phyloP scores from a whole-genome alignment of 2,888 invertebrate species.

The Tenthredo distinguenda region DNA sequence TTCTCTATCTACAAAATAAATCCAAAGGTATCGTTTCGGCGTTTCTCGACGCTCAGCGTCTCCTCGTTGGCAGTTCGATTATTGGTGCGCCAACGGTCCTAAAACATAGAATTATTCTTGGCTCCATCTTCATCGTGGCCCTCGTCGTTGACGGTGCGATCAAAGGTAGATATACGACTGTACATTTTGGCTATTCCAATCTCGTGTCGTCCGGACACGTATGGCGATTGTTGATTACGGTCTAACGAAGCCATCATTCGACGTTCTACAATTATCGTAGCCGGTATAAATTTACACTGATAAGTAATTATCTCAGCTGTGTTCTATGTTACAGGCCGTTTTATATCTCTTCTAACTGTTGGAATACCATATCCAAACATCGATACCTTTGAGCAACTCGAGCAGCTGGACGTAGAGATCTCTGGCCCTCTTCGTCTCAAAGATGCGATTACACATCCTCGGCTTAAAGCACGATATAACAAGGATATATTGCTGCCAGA shows the following conservation, averaged over 20 bases:
- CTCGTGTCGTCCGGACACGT: background rate
- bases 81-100: background rate
- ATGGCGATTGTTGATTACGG: background rate
- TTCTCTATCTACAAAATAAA: background rate
- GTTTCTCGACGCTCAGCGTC: background rate
- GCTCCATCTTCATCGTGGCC: background rate
- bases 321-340: background rate
- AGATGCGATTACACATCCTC: background rate
- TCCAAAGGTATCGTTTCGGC: background rate
- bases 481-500: background rate
- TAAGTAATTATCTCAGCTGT: background rate
- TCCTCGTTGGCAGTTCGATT: constrained; percentile 1
- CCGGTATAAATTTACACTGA: background rate
- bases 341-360: background rate
- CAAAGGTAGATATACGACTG: background rate
- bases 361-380: background rate
- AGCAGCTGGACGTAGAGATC: background rate
- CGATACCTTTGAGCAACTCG: background rate
- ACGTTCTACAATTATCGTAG: background rate
- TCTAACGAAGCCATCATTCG: background rate
- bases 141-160: background rate
- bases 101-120: background rate
- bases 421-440: background rate
- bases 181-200: background rate
- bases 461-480: background rate